Evolutionary conservation across 2,797 vertebrate genomes (phyloP), one percentile per base, ranked within the genome.

Genomic region (Todus mexicanus): DNA sequence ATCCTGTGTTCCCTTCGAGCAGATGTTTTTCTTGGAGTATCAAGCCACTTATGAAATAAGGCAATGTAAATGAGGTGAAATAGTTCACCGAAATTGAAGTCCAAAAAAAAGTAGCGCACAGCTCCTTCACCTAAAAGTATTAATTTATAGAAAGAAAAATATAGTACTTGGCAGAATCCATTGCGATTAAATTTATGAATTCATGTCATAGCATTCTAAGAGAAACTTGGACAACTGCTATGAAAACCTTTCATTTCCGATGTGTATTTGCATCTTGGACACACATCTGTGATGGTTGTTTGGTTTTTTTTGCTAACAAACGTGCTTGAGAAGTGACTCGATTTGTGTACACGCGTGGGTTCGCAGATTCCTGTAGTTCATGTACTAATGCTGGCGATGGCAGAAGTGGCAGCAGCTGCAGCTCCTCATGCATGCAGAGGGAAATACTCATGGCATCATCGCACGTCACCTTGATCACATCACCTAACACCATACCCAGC

Each of bases 391-490:
- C 40, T 56, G 84, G 72, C 65, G 76, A 61, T 61, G 84, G 95
- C 91, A 93, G 81, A 92, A 87, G 64, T 66, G 86, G 84, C 93
- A 90, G 92, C 92, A 94, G 78, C 93, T 63, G 82, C 84, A 80
- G 89, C 74, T 79, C 81, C 56, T 79, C 4, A 21, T 23, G 45
- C 68, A 18, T 13, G 42, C 29, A 27, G 68, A 63, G 54, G 8
- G 53, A 35, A 31, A 40, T 12, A 5, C 10, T 61, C 60, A 17
- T 31, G 72, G 70, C 51, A 5, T 11, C 20, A 8, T 59, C 14
- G 4, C 75, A 12, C 53, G 20, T 47, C 18, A 7, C 35, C 61
- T 38, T 22, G 21, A 7, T 66, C 15, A 2, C 15, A 61, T 13
- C 56, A 4, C 17, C 59, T 69, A 47, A 72, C 40, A 4, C 37